Evolutionary conservation across 2,797 vertebrate genomes (phyloP).

Genomic region (Coccyzus lansbergi): DNA sequence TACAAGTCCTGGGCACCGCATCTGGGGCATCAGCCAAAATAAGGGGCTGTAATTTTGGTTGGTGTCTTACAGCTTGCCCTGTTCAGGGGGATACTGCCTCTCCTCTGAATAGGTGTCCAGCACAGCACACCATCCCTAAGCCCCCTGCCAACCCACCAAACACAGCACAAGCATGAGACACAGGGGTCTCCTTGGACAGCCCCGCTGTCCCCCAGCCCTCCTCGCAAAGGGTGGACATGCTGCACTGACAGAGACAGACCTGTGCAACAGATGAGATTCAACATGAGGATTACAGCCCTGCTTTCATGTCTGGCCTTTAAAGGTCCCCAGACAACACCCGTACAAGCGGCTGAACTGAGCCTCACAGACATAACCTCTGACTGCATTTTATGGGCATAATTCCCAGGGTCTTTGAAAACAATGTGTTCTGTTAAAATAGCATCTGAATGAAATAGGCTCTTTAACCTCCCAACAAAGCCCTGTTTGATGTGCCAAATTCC

Average conservation of each 20-base stretch:
- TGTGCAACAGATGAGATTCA: background rate
- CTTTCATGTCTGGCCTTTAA: slow-evolving; percentile 15
- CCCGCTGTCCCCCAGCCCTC: background rate
- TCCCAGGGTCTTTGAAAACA: slow-evolving; percentile 61
- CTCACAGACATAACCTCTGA: slow-evolving; percentile 18
- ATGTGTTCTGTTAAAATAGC: slow-evolving; percentile 43
- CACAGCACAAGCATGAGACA: background rate
- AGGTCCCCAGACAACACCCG: slow-evolving; percentile 14
- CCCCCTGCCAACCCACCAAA: background rate
- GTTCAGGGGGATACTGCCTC: background rate
- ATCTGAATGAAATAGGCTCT: slow-evolving; percentile 11
- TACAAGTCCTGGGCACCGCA: fast-evolving
- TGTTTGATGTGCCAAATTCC: slow-evolving; percentile 58
- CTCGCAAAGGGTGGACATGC: fast-evolving
- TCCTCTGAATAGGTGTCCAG: background rate
- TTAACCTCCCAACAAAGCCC: slow-evolving; percentile 27
- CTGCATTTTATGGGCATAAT: slow-evolving; percentile 12
- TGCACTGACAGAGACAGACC: background rate
- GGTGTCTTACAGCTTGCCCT: background rate
- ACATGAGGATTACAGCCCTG: background rate
- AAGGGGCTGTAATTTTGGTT: background rate
- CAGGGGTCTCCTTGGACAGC: background rate
- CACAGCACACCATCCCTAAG: background rate
- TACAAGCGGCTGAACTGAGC: background rate
- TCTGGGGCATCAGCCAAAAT: fast-evolving